Evolutionary conservation across 1,140 invertebrate species (phyloP).

Genomic region (Asobara japonica): DNA sequence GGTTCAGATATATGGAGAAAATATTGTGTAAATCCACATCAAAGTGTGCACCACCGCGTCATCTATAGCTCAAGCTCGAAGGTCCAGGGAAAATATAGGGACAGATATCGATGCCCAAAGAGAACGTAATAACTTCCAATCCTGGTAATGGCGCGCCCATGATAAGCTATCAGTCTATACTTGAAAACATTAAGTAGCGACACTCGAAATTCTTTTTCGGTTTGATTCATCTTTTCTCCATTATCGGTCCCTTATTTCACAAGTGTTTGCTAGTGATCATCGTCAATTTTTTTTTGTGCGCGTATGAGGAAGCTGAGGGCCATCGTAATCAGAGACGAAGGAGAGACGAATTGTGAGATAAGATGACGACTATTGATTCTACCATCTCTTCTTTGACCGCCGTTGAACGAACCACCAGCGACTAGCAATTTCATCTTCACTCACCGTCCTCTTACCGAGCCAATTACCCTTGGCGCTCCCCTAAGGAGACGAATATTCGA

Average conservation of each 20-base stretch:
- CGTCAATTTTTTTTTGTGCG: too few relatives aligned
- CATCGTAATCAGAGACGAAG: background rate
- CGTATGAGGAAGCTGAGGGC: background rate
- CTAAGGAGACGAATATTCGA: background rate
- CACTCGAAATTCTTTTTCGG: too few relatives aligned
- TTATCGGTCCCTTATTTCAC: too few relatives aligned
- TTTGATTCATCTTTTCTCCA: too few relatives aligned
- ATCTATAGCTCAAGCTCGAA: background rate
- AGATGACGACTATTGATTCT: background rate
- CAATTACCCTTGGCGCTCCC: background rate
- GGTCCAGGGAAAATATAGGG: background rate
- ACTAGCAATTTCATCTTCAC: background rate
- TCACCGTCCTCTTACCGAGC: background rate
- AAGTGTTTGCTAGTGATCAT: too few relatives aligned
- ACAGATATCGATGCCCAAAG: background rate
- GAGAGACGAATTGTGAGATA: background rate
- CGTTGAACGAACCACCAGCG: background rate
- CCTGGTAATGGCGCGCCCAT: too few relatives aligned
- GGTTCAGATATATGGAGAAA: background rate
- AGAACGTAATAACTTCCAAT: background rate
- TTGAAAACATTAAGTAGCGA: too few relatives aligned
- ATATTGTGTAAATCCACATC: background rate
- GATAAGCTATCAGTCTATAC: too few relatives aligned
- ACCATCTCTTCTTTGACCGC: background rate
- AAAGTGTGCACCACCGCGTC: background rate